Evolutionary conservation across 2,888 invertebrate genomes (phyloP), one percentile per base, ranked within the genome.

Genomic region (Smittia aterrima): DNA sequence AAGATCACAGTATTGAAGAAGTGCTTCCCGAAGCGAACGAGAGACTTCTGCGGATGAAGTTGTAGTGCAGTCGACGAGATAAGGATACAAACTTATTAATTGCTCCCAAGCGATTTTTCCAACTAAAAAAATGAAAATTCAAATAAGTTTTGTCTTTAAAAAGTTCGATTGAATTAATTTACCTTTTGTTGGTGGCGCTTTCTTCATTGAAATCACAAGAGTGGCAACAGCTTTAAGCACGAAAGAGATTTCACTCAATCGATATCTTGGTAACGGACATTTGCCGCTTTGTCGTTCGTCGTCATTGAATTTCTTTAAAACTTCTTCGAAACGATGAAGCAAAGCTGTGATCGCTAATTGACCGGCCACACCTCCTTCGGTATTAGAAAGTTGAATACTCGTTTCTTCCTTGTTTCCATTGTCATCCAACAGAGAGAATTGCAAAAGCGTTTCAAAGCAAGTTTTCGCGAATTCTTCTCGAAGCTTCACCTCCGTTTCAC

Each of bases 401-500:
- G 83, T 82, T 24, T 79, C 80, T 66, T 81, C 83, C 32, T 67
- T 58, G 40, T 71, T 75, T 79, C 86, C 87, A 47, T 89, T 84
- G 76, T 92, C 92, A 78, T 93, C 92, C 3, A 93, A 84, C 80
- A 92, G 87, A 0, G 97, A 97, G 84, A 96, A 97, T 83, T 97
- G 96, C 64, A 98, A 85, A 24, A 98, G 84, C 0, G 97, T 97
- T 83, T 98, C 97, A 80, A 98, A 98, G 81, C 98, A 98, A 0
- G 93, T 92, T 80, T 96, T 92, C 62, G 98, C 97, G 84, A 98
- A 97, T 81, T 97, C 96, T 83, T 98, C 97, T 18, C 97, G 85
- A 77, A 96, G 86, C 76, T 93, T 91, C 76, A 90, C 84, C 79
- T 92, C 92, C 75, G 90, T 88, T 79, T 93, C 94, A 77, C 89